Conservation (phyloP, 2,888 invertebrate species). For the Lottia scabra region DNA sequence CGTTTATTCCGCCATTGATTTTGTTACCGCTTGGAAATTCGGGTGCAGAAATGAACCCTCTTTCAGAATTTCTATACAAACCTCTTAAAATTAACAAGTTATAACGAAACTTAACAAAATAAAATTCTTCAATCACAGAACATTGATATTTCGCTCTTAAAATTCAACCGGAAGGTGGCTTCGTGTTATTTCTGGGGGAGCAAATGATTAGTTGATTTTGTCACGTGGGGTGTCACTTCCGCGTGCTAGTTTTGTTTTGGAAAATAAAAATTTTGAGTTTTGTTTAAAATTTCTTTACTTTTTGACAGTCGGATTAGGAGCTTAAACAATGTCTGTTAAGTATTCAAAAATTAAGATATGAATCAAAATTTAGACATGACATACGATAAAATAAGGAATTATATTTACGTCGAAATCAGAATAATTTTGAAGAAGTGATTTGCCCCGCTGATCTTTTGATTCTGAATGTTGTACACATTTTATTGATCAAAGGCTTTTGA, state of each 20-base stretch:
- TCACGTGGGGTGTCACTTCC: not conserved
- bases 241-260: not conserved
- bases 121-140: not conserved
- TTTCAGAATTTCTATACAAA: not conserved
- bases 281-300: not conserved
- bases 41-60: no score
- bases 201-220: not conserved
- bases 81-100: not conserved
- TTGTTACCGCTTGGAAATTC: no score
- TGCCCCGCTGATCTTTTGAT: not conserved
- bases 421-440: not conserved
- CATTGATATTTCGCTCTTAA: constrained; percentile 30
- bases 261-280: not conserved
- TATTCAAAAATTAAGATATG: no score
- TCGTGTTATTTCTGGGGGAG: not conserved
- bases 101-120: not conserved
- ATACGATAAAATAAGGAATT: not conserved
- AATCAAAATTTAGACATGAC: not conserved
- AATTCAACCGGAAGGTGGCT: constrained; percentile 13
- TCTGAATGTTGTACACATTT: not conserved
- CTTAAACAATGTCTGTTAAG: no score
- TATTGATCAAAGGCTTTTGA: not conserved
- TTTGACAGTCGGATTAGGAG: no score
- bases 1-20: no score
- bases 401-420: not conserved